Evolutionary conservation across 2,113 vertebrate genomes (phyloP), one percentile per base, ranked within the genome.

Genomic region (Eulemur macaco): DNA sequence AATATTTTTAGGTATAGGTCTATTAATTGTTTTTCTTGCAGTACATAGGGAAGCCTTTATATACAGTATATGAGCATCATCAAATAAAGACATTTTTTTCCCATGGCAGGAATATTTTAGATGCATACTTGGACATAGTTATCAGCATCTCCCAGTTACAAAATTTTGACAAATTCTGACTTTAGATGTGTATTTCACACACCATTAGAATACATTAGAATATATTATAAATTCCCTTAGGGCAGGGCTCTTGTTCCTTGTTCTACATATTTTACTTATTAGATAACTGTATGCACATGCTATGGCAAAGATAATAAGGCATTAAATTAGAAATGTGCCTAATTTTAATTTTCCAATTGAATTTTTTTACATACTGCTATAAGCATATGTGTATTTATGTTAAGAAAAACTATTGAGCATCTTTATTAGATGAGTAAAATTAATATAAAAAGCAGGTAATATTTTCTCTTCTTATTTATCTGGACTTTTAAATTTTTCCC

Each of bases 171-270:
- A 96, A 98, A 97, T 97, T 97, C 91, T 94, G 95, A 97, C 86
- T 97, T 98, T 97, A 96, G 88, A 96, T 97, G 95, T 98, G 77
- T 98, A 96, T 97, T 97, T 98, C 96, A 98, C 91, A 98, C 97
- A 93, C 96, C 95, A 97, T 97, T 98, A 98, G 97, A 98, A 98
- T 98, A 96, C 68, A 97, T 97, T 98, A 97, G 97, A 97, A 98
- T 98, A 97, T 93, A 97, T 98, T 97, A 98, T 91, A 86, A 95
- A 97, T 93, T 97, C 97, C 97, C 95, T 34, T 39, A 96, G 97
- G 97, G 94, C 74, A 89, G 69, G 89, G 25, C 86, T 96, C 86
- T 34, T 96, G 58, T 95, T 83, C 93, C 83, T 97, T 97, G 97
- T 96, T 97, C 93, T 97, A 96, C 96, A 97, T 93, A 96, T 97